Conservation (phyloP, 1,140 invertebrate species). For the Drosophila pseudoobscura region DNA sequence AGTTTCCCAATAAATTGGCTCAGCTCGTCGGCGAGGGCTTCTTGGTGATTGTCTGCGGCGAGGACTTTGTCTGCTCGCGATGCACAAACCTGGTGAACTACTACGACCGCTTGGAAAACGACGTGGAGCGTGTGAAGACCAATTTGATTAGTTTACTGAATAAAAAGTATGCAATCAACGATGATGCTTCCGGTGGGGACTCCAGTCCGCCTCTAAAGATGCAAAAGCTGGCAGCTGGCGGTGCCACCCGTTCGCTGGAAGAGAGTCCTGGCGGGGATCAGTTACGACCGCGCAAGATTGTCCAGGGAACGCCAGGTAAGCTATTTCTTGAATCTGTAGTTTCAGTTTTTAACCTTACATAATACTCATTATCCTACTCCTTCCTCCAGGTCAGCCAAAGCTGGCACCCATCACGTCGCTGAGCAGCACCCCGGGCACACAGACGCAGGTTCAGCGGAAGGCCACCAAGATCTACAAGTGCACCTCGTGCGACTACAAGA, state of each 20-base stretch:
- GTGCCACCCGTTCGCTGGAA: conserved; percentile 52
- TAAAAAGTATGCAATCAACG: conserved; percentile 82
- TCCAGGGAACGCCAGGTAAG: conserved; percentile 61
- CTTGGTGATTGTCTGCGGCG: conserved; percentile 77
- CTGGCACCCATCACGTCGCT: conserved; percentile 47
- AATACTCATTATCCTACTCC: neutral
- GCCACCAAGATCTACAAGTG: conserved; percentile 83
- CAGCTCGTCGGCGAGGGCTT: conserved; percentile 82
- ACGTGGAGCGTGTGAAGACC: conserved; percentile 77
- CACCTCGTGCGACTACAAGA: conserved; percentile 83
- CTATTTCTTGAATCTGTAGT: neutral
- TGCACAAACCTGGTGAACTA: conserved; percentile 82
- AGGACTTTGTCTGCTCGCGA: conserved; percentile 82
- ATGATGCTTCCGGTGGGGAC: conserved; percentile 59
- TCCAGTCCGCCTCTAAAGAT: conserved; percentile 70
- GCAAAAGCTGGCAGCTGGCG: conserved; percentile 71
- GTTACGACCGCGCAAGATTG: conserved; percentile 58
- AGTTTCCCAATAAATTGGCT: conserved; percentile 82
- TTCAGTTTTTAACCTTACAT: neutral
- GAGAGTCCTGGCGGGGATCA: conserved; percentile 52
- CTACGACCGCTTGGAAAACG: conserved; percentile 79
- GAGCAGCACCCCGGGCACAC: conserved; percentile 49
- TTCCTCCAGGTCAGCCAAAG: conserved; percentile 52
- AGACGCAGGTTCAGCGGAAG: conserved; percentile 71
- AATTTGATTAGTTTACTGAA: conserved; percentile 79